phyloP scores from a whole-genome alignment of 2,113 vertebrate genomes.

The Neotoma lepida region DNA sequence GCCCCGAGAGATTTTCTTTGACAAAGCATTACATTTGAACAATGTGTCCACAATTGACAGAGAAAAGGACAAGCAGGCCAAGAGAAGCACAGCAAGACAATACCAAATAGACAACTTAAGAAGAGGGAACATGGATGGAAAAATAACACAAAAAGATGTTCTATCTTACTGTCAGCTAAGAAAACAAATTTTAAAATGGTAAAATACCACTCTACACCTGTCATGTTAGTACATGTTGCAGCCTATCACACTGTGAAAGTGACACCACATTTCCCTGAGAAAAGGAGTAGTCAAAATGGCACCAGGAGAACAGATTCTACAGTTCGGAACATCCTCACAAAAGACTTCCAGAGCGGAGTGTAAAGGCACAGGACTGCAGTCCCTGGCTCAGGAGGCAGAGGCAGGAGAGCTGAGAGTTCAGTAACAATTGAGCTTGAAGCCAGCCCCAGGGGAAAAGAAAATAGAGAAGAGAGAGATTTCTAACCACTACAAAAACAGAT shows the following conservation, averaged over 20 bases:
- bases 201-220: neutral
- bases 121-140: neutral
- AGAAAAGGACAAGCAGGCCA: neutral
- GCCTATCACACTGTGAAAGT: neutral
- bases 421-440: neutral
- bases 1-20: neutral
- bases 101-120: neutral
- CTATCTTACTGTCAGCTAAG: neutral
- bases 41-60: neutral
- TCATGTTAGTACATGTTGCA: neutral
- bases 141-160: neutral
- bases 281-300: neutral
- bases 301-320: neutral
- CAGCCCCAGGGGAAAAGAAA: neutral
- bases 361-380: neutral
- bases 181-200: neutral
- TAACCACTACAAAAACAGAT: neutral
- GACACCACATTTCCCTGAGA: neutral
- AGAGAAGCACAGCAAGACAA: neutral
- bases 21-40: neutral
- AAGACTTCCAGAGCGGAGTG: neutral
- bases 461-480: neutral
- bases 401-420: neutral
- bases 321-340: neutral
- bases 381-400: neutral